phyloP scores from a whole-genome alignment of 1,140 invertebrate genomes.

The Drosophila quadrilineata region DNA sequence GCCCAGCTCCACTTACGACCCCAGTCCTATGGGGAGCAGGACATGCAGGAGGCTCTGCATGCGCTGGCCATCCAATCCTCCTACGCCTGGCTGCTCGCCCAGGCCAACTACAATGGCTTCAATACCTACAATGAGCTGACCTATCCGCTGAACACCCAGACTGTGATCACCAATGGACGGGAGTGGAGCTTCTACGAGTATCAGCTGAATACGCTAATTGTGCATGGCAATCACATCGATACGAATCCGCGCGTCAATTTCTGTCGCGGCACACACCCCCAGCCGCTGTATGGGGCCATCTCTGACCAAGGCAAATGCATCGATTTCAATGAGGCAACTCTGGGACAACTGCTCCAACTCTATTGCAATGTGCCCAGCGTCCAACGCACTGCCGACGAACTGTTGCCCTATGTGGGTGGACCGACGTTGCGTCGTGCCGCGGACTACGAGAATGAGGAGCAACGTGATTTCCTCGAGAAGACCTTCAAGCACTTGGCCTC shows the following conservation, averaged over 20 bases:
- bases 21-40: slow-evolving; percentile 80
- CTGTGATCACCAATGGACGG: slow-evolving; percentile 91
- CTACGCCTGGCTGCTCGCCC: slow-evolving; percentile 89
- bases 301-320: slow-evolving; percentile 86
- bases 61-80: slow-evolving; percentile 88
- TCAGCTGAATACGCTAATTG: slow-evolving; percentile 92
- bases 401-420: slow-evolving; percentile 88
- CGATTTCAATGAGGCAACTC: slow-evolving; percentile 90
- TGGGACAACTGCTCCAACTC: slow-evolving; percentile 88
- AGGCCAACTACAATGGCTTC: slow-evolving; percentile 94
- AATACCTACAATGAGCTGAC: slow-evolving; percentile 92
- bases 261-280: slow-evolving; percentile 88
- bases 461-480: slow-evolving; percentile 86
- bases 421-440: slow-evolving; percentile 83
- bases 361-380: slow-evolving; percentile 88
- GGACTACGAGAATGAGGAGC: slow-evolving; percentile 86
- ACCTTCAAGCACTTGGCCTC: slow-evolving; percentile 86
- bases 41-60: slow-evolving; percentile 85
- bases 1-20: slow-evolving; percentile 83
- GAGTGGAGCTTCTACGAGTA: slow-evolving; percentile 92
- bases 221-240: slow-evolving; percentile 84
- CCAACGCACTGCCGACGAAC: slow-evolving; percentile 82
- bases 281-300: slow-evolving; percentile 89
- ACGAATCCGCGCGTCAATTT: slow-evolving; percentile 89
- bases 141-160: slow-evolving; percentile 93